Evolutionary conservation across 2,888 invertebrate genomes (phyloP).

Genomic region (Polyommatus iphigenia): DNA sequence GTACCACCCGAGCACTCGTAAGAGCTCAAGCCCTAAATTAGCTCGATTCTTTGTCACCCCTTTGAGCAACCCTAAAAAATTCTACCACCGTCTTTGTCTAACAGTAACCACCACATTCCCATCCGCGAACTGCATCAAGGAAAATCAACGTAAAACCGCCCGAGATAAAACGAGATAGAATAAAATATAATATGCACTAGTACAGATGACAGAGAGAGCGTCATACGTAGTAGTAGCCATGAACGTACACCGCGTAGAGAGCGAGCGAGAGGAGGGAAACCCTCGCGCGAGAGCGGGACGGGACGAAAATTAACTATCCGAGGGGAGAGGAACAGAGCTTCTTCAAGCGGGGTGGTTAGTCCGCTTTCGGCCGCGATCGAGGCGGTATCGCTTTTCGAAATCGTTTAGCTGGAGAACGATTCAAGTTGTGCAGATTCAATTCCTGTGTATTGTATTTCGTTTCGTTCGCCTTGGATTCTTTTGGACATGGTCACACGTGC

Average conservation of each 20-base stretch:
- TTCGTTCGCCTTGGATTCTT: slow-evolving; percentile 55
- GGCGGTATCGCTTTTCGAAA: slow-evolving; percentile 58
- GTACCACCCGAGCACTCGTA: slow-evolving; percentile 76
- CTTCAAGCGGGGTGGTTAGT: slow-evolving; percentile 80
- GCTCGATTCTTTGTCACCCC: slow-evolving; percentile 80
- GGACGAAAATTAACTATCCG: slow-evolving; percentile 73
- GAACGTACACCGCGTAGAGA: slow-evolving; percentile 65
- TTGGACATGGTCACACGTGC: slow-evolving; percentile 25
- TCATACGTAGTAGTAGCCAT: slow-evolving; percentile 75
- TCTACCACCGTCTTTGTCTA: slow-evolving; percentile 79
- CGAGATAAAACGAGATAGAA: slow-evolving; percentile 80
- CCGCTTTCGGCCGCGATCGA: slow-evolving; percentile 74
- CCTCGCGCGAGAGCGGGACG: slow-evolving; percentile 66
- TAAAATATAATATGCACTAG: slow-evolving; percentile 80
- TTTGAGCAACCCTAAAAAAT: slow-evolving; percentile 77
- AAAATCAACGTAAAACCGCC: slow-evolving; percentile 78
- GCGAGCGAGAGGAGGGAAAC: slow-evolving; percentile 68
- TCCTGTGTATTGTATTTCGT: slow-evolving; percentile 60
- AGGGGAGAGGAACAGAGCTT: slow-evolving; percentile 77
- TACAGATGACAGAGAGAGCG: slow-evolving; percentile 74
- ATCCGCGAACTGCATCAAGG: slow-evolving; percentile 80
- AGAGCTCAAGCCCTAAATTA: slow-evolving; percentile 79
- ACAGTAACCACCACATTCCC: slow-evolving; percentile 80
- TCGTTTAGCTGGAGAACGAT: slow-evolving; percentile 56
- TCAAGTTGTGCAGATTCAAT: slow-evolving; percentile 70